These are phyloP conservation scores for Cosmopolites sordidus DNA, from an alignment of 2,888 invertebrate species.

Conservation along the genomic window DNA sequence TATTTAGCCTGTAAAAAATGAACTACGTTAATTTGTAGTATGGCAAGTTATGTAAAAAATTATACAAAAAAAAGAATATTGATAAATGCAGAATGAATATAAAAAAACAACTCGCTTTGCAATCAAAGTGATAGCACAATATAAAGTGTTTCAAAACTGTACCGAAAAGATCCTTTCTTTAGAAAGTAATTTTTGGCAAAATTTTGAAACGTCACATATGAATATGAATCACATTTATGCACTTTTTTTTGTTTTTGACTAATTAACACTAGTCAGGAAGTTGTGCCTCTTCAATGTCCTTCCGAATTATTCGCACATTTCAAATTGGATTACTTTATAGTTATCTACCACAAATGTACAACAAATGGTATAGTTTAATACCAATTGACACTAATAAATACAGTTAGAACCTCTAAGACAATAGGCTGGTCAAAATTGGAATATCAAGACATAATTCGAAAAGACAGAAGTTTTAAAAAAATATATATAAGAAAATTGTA, in stretches of 20 bases:
- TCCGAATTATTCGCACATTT: too few relatives aligned
- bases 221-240: conserved; percentile 36
- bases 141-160: background rate
- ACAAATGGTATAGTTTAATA: too few relatives aligned
- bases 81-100: conserved; percentile 22
- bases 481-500: too few relatives aligned
- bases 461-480: too few relatives aligned
- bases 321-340: too few relatives aligned
- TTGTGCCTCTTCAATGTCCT: conserved; percentile 13
- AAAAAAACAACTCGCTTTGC: conserved; percentile 10
- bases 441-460: too few relatives aligned
- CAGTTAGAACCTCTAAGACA: too few relatives aligned
- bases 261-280: conserved; percentile 17
- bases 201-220: conserved; percentile 2
- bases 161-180: background rate
- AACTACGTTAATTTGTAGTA: conserved; percentile 1
- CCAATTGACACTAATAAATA: too few relatives aligned
- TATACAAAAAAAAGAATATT: conserved; percentile 12
- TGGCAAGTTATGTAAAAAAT: conserved; percentile 21
- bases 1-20: too few relatives aligned
- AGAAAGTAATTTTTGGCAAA: background rate
- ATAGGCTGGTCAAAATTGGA: too few relatives aligned
- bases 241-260: conserved; percentile 28
- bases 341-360: too few relatives aligned
- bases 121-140: conserved; percentile 4